Evolutionary conservation across 2,888 invertebrate genomes (phyloP), one percentile per base, ranked within the genome.

Genomic region (Trachelus iudaicus): DNA sequence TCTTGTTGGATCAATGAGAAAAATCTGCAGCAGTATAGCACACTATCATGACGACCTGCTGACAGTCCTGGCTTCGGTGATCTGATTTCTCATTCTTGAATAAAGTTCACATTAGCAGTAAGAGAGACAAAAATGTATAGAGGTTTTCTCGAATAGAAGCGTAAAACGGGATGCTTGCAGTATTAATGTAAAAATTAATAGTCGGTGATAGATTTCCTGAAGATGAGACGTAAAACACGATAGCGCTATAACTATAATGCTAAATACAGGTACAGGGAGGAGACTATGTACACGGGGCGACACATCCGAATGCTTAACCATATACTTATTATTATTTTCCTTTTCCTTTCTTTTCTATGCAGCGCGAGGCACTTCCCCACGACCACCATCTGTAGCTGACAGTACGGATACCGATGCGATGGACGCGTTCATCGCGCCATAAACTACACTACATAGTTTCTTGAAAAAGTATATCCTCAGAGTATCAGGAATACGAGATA

Each of bases 201-300:
- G 31, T 71, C 30, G 33, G 31, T 71, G 34, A 71, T 9, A 12
- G 1, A 31, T 31, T 71, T 71, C 33, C 71, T 31, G 71, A n/a
- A 34, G 30, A 74, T 34, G 35, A 35, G n/a, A 35, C 35, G 35
- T 34, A 56, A 23, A 56, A 56, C 23, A 74, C 34, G 74, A n/a
- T 74, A 74, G 37, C 30, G 30, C 23, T 74, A 74, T 23, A 31
- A 71, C 34, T 71, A 71, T n/a, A 71, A 33, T n/a, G 74, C 78
- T 82, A 83, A 81, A 81, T 79, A 80, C 81, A 86, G 83, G 81
- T 85, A 84, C 81, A 81, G 79, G 79, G 76, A 81, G 81, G 84
- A 86, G 82, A 85, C 82, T 88, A 86, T 86, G 81, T 88, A 87
- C 87, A 89, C 79, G 83, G 83, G 82, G 84, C 82, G 83, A 88